phyloP scores from a whole-genome alignment of 2,797 vertebrate species.

The Hemitrygon akajei region DNA sequence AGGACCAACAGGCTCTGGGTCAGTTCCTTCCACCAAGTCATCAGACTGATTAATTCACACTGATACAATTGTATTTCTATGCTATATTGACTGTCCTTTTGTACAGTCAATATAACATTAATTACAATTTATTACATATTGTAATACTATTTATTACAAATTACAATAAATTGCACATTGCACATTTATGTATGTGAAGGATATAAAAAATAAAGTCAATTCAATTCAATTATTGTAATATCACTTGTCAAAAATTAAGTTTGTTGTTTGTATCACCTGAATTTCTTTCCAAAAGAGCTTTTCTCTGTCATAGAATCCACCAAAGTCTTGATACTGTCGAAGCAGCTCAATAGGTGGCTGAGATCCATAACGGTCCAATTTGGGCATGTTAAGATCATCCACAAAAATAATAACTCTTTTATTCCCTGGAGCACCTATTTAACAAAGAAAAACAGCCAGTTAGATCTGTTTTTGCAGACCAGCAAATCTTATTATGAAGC shows the following conservation, averaged over 20 bases:
- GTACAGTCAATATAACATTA: too few relatives aligned
- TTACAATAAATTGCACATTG: too few relatives aligned
- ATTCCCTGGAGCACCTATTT: slow-evolving; percentile 64
- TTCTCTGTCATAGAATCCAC: slow-evolving; percentile 71
- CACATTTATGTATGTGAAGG: too few relatives aligned
- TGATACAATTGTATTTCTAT: too few relatives aligned
- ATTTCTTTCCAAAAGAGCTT: slow-evolving; percentile 78
- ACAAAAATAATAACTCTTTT: slow-evolving; percentile 75
- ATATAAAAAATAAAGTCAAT: too few relatives aligned
- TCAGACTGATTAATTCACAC: too few relatives aligned
- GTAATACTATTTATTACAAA: too few relatives aligned
- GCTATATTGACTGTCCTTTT: too few relatives aligned
- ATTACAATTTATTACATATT: too few relatives aligned
- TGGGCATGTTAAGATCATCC: slow-evolving; percentile 78
- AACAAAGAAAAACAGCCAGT: slow-evolving; percentile 12
- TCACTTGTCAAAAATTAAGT: not conserved
- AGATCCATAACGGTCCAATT: slow-evolving; percentile 72
- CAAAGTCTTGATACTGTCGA: slow-evolving; percentile 77
- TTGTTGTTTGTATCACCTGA: slow-evolving; percentile 54
- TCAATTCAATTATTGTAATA: not conserved
- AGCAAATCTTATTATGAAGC: not conserved
- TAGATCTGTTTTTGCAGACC: not conserved
- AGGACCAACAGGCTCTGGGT: too few relatives aligned
- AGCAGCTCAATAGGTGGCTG: slow-evolving; percentile 76
- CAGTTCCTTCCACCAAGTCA: too few relatives aligned